Evolutionary conservation across 2,888 invertebrate species (phyloP).

Genomic region (Agelastica alni): DNA sequence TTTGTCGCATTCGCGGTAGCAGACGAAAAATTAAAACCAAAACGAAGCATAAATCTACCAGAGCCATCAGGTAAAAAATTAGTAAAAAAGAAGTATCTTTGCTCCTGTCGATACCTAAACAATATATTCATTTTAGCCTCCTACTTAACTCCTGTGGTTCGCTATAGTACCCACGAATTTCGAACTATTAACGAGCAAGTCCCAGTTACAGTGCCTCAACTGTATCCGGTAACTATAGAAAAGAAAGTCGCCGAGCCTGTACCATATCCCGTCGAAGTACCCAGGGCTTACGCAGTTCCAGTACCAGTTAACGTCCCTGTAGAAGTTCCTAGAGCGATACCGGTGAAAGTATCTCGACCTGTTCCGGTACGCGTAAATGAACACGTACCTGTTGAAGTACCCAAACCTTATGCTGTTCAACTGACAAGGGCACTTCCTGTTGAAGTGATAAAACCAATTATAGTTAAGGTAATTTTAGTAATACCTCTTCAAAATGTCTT

Average conservation of each 20-base stretch:
- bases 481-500: too few relatives aligned
- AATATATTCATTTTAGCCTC: not conserved
- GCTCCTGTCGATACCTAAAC: too few relatives aligned
- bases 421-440: constrained; percentile 33
- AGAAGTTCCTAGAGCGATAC: constrained; percentile 10
- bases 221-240: constrained; percentile 13
- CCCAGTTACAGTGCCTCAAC: constrained; percentile 16
- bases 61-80: too few relatives aligned
- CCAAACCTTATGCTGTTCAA: constrained; percentile 40
- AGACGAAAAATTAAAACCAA: constrained; percentile 1
- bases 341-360: not conserved
- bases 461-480: constrained; percentile 28
- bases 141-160: not conserved
- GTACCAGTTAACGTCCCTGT: constrained; percentile 14
- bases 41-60: too few relatives aligned
- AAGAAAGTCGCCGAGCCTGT: constrained; percentile 14
- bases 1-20: constrained; percentile 1
- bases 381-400: constrained; percentile 18
- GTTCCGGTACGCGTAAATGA: constrained; percentile 12
- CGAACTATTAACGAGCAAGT: constrained; percentile 16
- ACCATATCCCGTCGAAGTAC: constrained; percentile 21
- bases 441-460: constrained; percentile 37
- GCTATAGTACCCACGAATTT: not conserved
- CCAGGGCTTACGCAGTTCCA: constrained; percentile 16
- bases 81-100: too few relatives aligned